Percentiles rank a stretch among this genome's conserved stretches.
Evolutionary conservation across 1,140 invertebrate species (phyloP).

Genomic region (Procambarus virginalis): DNA sequence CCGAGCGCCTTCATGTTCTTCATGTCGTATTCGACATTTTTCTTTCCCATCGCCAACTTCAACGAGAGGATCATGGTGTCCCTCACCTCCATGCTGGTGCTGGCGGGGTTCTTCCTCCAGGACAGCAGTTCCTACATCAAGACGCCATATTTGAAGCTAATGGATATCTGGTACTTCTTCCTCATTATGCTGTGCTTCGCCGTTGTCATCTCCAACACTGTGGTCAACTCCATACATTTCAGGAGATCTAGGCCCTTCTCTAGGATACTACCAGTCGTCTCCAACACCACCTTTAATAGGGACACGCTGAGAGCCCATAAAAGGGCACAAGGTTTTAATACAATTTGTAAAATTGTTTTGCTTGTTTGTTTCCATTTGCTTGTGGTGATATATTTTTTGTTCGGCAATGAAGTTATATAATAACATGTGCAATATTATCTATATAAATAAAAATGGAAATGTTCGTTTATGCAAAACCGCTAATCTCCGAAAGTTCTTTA

Average conservation of each 20-base stretch:
- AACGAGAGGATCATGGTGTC: conserved; percentile 45
- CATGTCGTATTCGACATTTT: conserved; percentile 19
- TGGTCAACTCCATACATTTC: neutral
- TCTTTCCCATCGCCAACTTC: conserved; percentile 23
- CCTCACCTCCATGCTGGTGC: conserved; percentile 24
- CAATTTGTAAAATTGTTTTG: neutral
- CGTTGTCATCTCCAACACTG: conserved; percentile 15
- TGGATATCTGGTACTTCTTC: conserved; percentile 18
- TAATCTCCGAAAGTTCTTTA: no score
- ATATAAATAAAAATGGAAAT: no score
- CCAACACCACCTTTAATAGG: neutral
- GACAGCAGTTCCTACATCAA: neutral
- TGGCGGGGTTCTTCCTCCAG: conserved; percentile 16
- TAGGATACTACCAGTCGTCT: neutral
- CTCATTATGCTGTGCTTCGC: conserved; percentile 24
- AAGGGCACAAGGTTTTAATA: neutral
- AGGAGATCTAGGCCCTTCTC: neutral
- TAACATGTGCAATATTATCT: no score
- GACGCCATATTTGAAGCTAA: conserved; percentile 15
- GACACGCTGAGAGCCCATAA: neutral
- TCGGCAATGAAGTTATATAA: neutral
- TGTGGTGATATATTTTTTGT: neutral
- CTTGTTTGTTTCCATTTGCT: neutral
- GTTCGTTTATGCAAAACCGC: no score
- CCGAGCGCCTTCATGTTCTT: conserved; percentile 31